These are phyloP conservation scores for Ranitomeya imitator DNA, from an alignment of 2,113 vertebrate genomes.

Conservation along the genomic window DNA sequence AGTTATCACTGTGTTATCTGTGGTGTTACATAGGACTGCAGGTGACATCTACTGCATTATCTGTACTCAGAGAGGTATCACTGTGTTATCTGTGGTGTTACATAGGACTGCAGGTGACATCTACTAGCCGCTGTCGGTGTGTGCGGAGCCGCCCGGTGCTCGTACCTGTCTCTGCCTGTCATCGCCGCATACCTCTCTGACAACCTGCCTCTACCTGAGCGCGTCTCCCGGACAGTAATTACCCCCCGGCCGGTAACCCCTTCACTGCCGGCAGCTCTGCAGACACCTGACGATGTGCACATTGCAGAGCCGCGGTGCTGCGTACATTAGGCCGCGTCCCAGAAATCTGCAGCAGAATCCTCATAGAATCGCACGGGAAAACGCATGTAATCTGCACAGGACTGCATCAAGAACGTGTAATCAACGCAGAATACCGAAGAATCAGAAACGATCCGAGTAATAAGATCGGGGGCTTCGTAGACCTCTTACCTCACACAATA, in stretches of 20 bases:
- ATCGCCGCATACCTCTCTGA: not conserved
- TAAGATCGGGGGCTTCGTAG: too few relatives aligned
- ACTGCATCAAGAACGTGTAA: too few relatives aligned
- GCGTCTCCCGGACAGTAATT: conserved; percentile 3
- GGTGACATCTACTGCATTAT: not conserved
- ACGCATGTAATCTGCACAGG: too few relatives aligned
- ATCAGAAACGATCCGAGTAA: too few relatives aligned
- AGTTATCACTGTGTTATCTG: not conserved
- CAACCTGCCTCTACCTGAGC: conserved; percentile 22
- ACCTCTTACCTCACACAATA: too few relatives aligned
- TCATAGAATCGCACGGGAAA: too few relatives aligned
- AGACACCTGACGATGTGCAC: too few relatives aligned
- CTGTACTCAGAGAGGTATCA: not conserved
- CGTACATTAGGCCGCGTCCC: too few relatives aligned
- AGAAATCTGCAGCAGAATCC: too few relatives aligned
- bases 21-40: not conserved
- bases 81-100: too few relatives aligned
- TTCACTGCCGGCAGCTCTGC: not conserved
- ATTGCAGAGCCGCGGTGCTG: not conserved
- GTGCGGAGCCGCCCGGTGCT: not conserved
- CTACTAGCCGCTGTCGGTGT: not conserved
- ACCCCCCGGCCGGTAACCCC: not conserved
- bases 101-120: not conserved
- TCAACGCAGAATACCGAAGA: too few relatives aligned
- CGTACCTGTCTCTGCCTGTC: conserved; percentile 23